Evolutionary conservation across 2,888 invertebrate species (phyloP).

Genomic region (Pedicia rivosa): DNA sequence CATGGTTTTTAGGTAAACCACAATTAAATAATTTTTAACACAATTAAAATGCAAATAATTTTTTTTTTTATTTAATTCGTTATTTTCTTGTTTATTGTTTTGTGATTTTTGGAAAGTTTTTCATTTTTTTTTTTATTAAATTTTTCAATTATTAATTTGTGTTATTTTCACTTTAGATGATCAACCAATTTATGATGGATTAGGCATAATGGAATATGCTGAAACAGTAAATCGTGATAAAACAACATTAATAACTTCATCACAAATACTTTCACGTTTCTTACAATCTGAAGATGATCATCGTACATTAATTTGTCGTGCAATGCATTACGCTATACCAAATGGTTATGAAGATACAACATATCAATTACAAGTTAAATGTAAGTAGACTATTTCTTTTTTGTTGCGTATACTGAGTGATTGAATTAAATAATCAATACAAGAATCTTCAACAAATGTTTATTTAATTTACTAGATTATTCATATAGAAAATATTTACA

Average conservation of each 20-base stretch:
- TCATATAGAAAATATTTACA: no score
- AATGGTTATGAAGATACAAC: conserved; percentile 19
- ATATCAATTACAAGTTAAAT: conserved; percentile 37
- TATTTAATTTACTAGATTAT: no score
- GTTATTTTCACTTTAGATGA: conserved; percentile 37
- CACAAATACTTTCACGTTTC: conserved; percentile 45
- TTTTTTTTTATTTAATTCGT: not conserved
- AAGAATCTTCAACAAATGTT: no score
- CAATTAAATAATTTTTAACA: conserved; percentile 3
- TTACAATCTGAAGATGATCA: conserved; percentile 49
- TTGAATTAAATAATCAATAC: no score
- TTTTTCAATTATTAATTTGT: no score
- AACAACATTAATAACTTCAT: conserved; percentile 42
- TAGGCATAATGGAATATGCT: conserved; percentile 35
- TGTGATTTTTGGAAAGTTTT: not conserved
- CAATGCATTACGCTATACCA: conserved; percentile 37
- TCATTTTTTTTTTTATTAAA: conserved; percentile 4
- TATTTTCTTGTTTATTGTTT: not conserved
- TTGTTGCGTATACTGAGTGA: not conserved
- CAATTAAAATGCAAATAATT: no score
- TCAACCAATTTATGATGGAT: conserved; percentile 39
- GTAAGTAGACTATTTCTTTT: conserved; percentile 30
- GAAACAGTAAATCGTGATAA: conserved; percentile 26
- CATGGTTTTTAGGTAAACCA: conserved; percentile 48
- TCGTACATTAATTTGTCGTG: conserved; percentile 45